Percentiles rank a stretch among this genome's conserved stretches.
Evolutionary conservation across 2,797 vertebrate species (phyloP).

Genomic region (Lepilemur ruficaudatus): DNA sequence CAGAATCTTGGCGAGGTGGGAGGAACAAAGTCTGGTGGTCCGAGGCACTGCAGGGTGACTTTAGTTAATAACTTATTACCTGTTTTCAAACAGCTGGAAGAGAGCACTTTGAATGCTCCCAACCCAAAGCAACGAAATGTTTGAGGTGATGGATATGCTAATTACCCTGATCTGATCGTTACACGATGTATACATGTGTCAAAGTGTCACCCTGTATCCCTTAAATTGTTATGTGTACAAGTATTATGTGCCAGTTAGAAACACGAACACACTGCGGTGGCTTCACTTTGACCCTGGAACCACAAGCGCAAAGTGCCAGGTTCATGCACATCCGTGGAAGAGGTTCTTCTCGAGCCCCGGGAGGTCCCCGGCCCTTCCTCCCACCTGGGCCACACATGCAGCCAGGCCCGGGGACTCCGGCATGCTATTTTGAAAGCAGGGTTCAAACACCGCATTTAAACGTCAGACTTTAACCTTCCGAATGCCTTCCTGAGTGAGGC

Average conservation of each 20-base stretch:
- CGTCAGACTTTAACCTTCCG: conserved; percentile 70
- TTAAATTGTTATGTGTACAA: background rate
- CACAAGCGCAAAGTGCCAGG: conserved; percentile 59
- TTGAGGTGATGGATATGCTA: background rate
- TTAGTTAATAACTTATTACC: background rate
- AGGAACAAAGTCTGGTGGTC: background rate
- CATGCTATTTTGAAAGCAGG: conserved; percentile 74
- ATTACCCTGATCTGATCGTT: background rate
- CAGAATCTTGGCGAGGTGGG: accelerated
- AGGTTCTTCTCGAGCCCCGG: background rate
- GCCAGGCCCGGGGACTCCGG: conserved; percentile 68
- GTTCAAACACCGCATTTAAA: conserved; percentile 75
- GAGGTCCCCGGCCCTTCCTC: background rate
- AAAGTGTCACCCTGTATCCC: background rate
- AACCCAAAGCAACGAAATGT: background rate
- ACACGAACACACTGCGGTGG: background rate
- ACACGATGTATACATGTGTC: background rate
- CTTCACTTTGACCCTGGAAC: conserved; percentile 48
- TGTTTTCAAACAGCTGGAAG: background rate
- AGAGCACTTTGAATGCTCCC: background rate
- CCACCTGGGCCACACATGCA: conserved; percentile 65
- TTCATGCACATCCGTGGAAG: conserved; percentile 50
- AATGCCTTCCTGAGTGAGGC: conserved; percentile 70
- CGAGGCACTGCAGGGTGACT: background rate
- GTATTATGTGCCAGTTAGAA: background rate